Evolutionary conservation across 2,888 invertebrate genomes (phyloP), one percentile per base, ranked within the genome.

Genomic region (Tipula helvola): DNA sequence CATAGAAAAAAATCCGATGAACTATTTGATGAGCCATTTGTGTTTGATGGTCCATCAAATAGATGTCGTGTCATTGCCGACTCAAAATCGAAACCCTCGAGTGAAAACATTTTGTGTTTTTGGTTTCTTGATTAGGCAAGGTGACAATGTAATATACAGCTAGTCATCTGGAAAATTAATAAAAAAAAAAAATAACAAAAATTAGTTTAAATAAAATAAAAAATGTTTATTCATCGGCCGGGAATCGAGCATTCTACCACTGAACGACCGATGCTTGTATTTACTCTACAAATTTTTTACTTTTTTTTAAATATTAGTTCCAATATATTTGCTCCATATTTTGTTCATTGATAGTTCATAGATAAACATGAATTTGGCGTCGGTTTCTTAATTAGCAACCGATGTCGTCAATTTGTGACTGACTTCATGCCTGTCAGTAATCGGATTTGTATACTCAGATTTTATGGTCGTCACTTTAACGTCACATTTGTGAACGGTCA

Each of bases 61-160:
- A 95, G 95, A 90, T 95, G 95, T 5, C 95, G 92, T 88, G 94
- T 95, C 91, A 95, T 94, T 88, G 93, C 93, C 88, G 93, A 92
- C 89, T 95, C 95, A 90, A 95, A 91, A 89, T 95, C 95, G 88
- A 95, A 92, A 90, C 94, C 94, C 88, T 95, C 95, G 93, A 95
- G 94, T 88, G 93, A 94, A 90, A 94, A 94, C 94, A 94, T 94
- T 87, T 39, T 39, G 5, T 39, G 5, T 39, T 7, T 39, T 39
- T 7, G 39, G 39, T 39, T 5, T 39, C 28, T 10, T 10, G 10
- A 44, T 44, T 44, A 12, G 44, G 0, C 3, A 3, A 44, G 12
- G 7, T 12, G 44, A 10, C 12, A 52, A 52, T 7, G n/a, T 52
- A 7, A n/a, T 16, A 28, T 28, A 28, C 28, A 28, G 28, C 10